Evolutionary conservation across 2,888 invertebrate species (phyloP).

Genomic region (Helleia helle): DNA sequence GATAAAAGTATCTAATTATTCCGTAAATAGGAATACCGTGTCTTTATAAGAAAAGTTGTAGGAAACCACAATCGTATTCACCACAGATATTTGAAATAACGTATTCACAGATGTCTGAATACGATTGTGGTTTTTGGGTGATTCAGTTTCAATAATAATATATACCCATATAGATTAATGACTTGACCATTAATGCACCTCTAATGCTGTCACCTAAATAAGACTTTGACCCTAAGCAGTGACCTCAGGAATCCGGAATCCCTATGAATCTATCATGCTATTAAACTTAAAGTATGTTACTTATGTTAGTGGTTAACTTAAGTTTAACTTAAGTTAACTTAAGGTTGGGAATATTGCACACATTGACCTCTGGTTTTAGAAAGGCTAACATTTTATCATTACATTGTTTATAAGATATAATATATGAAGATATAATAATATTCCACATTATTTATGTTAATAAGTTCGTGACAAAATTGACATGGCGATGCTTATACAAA

Average conservation of each 20-base stretch:
- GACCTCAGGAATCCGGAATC: background rate
- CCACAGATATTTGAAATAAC: too few relatives aligned
- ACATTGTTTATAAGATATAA: background rate
- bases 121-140: too few relatives aligned
- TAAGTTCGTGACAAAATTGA: too few relatives aligned
- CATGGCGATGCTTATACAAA: too few relatives aligned
- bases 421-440: background rate
- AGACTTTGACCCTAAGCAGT: background rate
- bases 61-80: too few relatives aligned
- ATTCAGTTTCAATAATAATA: too few relatives aligned
- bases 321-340: too few relatives aligned
- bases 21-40: too few relatives aligned
- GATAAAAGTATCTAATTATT: too few relatives aligned
- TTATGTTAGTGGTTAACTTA: background rate
- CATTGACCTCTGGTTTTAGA: background rate
- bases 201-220: background rate
- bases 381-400: background rate
- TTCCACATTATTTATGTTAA: background rate
- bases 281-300: constrained; percentile 1
- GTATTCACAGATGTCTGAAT: too few relatives aligned
- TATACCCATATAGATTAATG: too few relatives aligned
- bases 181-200: background rate
- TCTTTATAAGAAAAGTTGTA: too few relatives aligned
- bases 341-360: background rate
- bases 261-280: constrained; percentile 3